phyloP scores from a whole-genome alignment of 2,888 invertebrate species.

The Lasioglossum malachurum region DNA sequence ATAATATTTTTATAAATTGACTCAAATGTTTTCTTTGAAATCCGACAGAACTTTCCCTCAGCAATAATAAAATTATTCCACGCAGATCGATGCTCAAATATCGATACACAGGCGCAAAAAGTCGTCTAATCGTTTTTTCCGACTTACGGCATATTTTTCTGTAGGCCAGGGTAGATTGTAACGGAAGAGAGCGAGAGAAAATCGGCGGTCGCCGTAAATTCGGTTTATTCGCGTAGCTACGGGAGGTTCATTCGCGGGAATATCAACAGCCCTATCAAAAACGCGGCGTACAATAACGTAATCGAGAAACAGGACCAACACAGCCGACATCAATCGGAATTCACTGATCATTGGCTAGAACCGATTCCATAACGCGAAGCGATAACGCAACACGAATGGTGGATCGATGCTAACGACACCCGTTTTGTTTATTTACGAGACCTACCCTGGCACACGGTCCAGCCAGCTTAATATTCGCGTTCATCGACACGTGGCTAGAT shows the following conservation, averaged over 20 bases:
- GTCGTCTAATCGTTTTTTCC: background rate
- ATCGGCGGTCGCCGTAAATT: background rate
- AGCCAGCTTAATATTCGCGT: constrained; percentile 37
- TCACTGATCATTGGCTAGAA: constrained; percentile 57
- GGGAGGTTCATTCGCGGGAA: constrained; percentile 13
- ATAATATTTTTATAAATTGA: too few relatives aligned
- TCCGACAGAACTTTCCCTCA: too few relatives aligned
- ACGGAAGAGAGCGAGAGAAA: background rate
- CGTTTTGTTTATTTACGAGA: constrained; percentile 50
- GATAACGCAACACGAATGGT: constrained; percentile 38
- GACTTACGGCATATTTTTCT: background rate
- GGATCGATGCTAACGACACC: constrained; percentile 53
- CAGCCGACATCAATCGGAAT: constrained; percentile 49
- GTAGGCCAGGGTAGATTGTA: constrained; percentile 14
- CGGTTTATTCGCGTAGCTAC: background rate
- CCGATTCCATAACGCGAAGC: constrained; percentile 49
- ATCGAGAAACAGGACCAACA: constrained; percentile 43
- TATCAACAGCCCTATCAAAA: constrained; percentile 20
- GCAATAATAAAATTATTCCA: too few relatives aligned
- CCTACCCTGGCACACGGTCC: constrained; percentile 34
- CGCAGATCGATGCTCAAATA: too few relatives aligned
- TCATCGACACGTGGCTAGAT: constrained; percentile 41
- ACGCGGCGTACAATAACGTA: constrained; percentile 30
- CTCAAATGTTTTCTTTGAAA: too few relatives aligned
- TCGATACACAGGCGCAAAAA: too few relatives aligned